A percentile compares a stretch with the other conserved stretches of the same genome.
Evolutionary conservation across 2,113 vertebrate species (phyloP).

Genomic region (Orientallactaga bullata): DNA sequence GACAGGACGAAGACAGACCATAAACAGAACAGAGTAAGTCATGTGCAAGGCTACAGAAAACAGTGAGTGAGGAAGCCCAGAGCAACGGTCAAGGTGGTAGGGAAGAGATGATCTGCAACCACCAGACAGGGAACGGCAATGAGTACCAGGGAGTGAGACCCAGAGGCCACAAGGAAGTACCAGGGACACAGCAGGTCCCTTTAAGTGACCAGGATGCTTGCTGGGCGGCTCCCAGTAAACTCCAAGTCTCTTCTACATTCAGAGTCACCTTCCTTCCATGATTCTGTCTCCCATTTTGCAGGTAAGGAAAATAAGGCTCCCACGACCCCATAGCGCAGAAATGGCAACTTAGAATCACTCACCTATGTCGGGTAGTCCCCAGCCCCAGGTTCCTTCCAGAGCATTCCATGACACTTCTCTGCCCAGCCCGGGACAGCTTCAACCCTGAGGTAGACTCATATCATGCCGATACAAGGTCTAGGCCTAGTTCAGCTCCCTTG

Average conservation of each 20-base stretch:
- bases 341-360: background rate
- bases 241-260: background rate
- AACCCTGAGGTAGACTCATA: background rate
- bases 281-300: background rate
- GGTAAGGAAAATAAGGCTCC: background rate
- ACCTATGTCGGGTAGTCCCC: background rate
- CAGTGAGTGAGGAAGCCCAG: background rate
- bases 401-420: background rate
- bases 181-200: background rate
- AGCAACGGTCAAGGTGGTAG: background rate
- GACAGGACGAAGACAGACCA: background rate
- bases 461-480: background rate
- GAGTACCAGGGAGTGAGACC: background rate
- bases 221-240: accelerated
- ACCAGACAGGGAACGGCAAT: background rate
- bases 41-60: background rate
- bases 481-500: no score
- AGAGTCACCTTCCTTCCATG: background rate
- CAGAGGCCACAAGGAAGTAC: background rate
- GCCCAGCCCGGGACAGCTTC: background rate
- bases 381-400: background rate
- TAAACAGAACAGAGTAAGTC: background rate
- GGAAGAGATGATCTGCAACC: background rate
- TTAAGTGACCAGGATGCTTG: background rate
- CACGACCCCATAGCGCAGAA: background rate